Percentiles rank a stretch among this genome's conserved stretches.
Conservation (phyloP, 1,140 invertebrate species). For the Phortica variegata region DNA sequence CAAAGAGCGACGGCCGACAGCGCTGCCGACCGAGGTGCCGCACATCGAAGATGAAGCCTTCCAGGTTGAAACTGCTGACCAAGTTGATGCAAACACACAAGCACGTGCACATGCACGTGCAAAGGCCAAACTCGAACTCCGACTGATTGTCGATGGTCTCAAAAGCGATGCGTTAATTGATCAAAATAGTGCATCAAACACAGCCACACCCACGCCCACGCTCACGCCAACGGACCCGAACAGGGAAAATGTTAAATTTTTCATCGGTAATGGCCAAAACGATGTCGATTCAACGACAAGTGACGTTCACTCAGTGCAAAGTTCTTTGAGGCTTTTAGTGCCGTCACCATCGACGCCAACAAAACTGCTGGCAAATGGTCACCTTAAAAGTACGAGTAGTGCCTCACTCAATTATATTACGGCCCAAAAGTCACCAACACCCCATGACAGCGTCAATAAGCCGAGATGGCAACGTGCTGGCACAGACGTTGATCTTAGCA, state of each 20-base stretch:
- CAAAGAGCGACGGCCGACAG: constrained; percentile 48
- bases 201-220: constrained; percentile 10
- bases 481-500: constrained; percentile 23
- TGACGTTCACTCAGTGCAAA: too few relatives aligned
- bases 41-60: constrained; percentile 20
- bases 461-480: constrained; percentile 29
- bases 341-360: too few relatives aligned
- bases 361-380: neutral
- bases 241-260: constrained; percentile 45
- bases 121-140: constrained; percentile 40
- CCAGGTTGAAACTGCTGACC: neutral
- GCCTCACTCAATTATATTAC: constrained; percentile 41
- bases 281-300: too few relatives aligned
- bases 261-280: constrained; percentile 41
- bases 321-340: too few relatives aligned
- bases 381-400: constrained; percentile 29
- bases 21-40: constrained; percentile 42
- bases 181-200: constrained; percentile 24
- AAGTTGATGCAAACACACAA: neutral
- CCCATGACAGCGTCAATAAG: neutral
- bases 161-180: too few relatives aligned
- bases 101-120: constrained; percentile 9
- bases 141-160: constrained; percentile 43
- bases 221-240: constrained; percentile 13
- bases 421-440: constrained; percentile 6